Evolutionary conservation across 2,888 invertebrate species (phyloP).

Genomic region (Arrhopalites spinosus): DNA sequence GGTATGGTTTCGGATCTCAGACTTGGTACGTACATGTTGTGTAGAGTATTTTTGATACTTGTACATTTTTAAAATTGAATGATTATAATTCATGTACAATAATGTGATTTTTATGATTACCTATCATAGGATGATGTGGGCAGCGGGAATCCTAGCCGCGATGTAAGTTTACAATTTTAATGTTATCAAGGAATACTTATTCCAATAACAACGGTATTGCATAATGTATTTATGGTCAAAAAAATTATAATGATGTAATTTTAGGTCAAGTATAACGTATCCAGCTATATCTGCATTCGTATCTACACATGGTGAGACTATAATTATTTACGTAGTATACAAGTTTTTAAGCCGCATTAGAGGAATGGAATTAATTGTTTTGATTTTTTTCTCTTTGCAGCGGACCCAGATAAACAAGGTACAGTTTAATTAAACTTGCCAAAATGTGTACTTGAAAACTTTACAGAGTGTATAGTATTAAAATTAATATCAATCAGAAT

Average conservation of each 20-base stretch:
- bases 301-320: slow-evolving; percentile 94
- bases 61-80: too few relatives aligned
- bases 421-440: slow-evolving; percentile 24
- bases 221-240: too few relatives aligned
- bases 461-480: background rate
- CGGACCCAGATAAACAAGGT: slow-evolving; percentile 96
- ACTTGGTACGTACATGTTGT: too few relatives aligned
- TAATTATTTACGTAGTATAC: too few relatives aligned
- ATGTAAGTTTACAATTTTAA: too few relatives aligned
- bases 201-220: too few relatives aligned
- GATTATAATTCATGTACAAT: too few relatives aligned
- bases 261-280: slow-evolving; percentile 94
- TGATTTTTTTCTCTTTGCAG: too few relatives aligned
- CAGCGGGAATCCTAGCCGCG: slow-evolving; percentile 79
- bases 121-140: slow-evolving; percentile 92
- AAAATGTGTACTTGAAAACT: background rate
- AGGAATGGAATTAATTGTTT: too few relatives aligned
- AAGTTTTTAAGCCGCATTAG: too few relatives aligned
- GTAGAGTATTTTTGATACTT: slow-evolving; percentile 57
- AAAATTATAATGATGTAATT: too few relatives aligned
- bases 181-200: too few relatives aligned
- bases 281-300: slow-evolving; percentile 99
- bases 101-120: background rate
- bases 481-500: background rate
- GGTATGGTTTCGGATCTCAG: slow-evolving; percentile 96